Evolutionary conservation across 1,140 invertebrate species (phyloP), one percentile per base, ranked within the genome.

Genomic region (Papilio polytes): DNA sequence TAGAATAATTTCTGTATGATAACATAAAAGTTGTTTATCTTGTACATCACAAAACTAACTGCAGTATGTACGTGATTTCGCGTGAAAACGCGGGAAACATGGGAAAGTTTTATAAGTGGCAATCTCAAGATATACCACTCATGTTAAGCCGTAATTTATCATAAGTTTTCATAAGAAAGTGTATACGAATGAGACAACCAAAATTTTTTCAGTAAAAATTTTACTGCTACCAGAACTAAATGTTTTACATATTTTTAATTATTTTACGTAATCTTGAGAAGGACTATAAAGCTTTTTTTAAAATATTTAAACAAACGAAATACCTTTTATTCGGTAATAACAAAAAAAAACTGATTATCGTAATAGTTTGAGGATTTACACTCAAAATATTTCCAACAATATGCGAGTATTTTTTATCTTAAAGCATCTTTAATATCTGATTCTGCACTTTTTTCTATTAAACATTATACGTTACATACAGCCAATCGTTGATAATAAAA

Each of bases 401-500:
- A n/a, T n/a, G n/a, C n/a, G n/a, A n/a, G n/a, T 4, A 36, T 36
- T 36, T 0, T 6, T 3, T 36, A 36, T 36, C 46, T 7, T 2
- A 48, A 1, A 48, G 12, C 46, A 48, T 48, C 9, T 48, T 48
- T 48, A 9, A 48, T 48, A 48, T 48, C 1, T 13, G 13, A 48
- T 12, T 48, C 46, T 48, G 15, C 46, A 48, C 2, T 15, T 15
- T 12, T 13, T 48, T 15, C 22, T 26, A 13, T 36, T 15, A 1
- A 36, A 31, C 22, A 4, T 70, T 48, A 12, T 48, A 15, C 46
- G 13, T 48, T 48, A 7, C 22, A 48, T 20, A 8, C 41, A 48
- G 4, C 20, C 15, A 76, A 76, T 76, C 74, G 74, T 51, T 76
- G n/a, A 76, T 76, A 76, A 76, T 76, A 76, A 76, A 76, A 76